Evolutionary conservation across 2,888 invertebrate genomes (phyloP).

Genomic region (Tupiocoris notatus): DNA sequence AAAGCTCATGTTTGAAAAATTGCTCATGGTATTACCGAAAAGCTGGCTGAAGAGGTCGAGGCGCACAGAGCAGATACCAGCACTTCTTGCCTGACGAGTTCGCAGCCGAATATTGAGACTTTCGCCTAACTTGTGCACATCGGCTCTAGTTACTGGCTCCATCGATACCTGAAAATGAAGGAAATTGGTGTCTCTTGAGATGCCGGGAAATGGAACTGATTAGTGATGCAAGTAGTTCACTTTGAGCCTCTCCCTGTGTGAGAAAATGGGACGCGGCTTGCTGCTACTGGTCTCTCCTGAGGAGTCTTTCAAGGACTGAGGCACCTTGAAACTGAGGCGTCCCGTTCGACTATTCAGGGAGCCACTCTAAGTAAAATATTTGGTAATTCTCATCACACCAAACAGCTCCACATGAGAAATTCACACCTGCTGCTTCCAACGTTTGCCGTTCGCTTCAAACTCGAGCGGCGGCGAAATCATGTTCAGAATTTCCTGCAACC

Average conservation of each 20-base stretch:
- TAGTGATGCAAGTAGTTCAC: too few relatives aligned
- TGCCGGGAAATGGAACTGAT: too few relatives aligned
- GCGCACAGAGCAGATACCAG: constrained; percentile 92
- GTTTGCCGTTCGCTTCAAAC: constrained; percentile 3
- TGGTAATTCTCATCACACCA: not conserved
- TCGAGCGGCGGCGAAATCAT: constrained; percentile 33
- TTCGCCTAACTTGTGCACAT: constrained; percentile 96
- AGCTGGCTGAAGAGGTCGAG: constrained; percentile 93
- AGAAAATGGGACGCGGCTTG: too few relatives aligned
- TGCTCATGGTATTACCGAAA: too few relatives aligned
- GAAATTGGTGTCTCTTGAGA: too few relatives aligned
- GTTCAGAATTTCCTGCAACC: constrained; percentile 10
- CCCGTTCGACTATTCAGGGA: not conserved
- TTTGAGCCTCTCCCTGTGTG: too few relatives aligned
- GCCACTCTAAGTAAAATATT: not conserved
- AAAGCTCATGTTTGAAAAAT: too few relatives aligned
- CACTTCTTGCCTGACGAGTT: constrained; percentile 89
- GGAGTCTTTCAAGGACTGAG: not conserved
- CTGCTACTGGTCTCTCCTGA: too few relatives aligned
- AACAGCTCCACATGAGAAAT: too few relatives aligned
- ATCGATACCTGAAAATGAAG: constrained; percentile 83
- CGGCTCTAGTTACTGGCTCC: constrained; percentile 91
- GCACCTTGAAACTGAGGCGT: not conserved
- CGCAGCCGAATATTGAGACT: constrained; percentile 87
- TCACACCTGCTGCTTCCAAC: constrained; percentile 42